Conservation (phyloP, 1,140 invertebrate species). For the Plectrocnemia conspersa region DNA sequence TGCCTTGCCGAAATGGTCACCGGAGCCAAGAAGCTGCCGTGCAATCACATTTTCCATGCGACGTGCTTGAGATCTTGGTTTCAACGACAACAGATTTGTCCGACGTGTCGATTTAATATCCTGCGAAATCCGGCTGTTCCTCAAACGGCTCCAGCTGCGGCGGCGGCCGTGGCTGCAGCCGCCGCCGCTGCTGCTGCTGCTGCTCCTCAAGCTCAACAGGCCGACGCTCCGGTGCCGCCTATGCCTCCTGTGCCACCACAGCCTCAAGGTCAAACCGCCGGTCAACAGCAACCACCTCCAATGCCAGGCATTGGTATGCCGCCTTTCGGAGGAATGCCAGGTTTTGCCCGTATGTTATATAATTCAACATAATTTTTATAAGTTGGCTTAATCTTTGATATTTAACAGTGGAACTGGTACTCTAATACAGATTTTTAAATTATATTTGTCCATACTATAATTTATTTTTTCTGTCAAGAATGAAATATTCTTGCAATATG, state of each 20-base stretch:
- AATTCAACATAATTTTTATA: too few species aligned
- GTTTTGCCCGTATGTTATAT: constrained; percentile 36
- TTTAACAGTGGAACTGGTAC: too few species aligned
- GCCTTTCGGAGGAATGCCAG: background rate
- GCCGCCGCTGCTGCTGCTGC: constrained; percentile 39
- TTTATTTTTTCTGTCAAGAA: too few species aligned
- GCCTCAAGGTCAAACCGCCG: constrained; percentile 30
- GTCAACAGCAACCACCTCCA: constrained; percentile 1
- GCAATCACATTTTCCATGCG: constrained; percentile 99
- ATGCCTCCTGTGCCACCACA: constrained; percentile 39
- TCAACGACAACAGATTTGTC: constrained; percentile 98
- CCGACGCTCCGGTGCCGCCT: constrained; percentile 15
- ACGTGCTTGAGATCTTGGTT: constrained; percentile 99
- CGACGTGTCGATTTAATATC: constrained; percentile 96
- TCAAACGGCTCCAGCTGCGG: constrained; percentile 34
- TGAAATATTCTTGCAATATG: too few species aligned
- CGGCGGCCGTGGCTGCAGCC: constrained; percentile 43
- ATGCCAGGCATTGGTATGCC: constrained; percentile 16
- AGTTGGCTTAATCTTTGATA: too few species aligned
- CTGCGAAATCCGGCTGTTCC: constrained; percentile 60
- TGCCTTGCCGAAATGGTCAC: constrained; percentile 89
- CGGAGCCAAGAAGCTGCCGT: constrained; percentile 94
- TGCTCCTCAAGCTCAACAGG: constrained; percentile 12
- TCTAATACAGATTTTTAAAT: too few species aligned
- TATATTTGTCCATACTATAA: too few species aligned